phyloP scores from a whole-genome alignment of 2,113 vertebrate genomes.

The Cyprinodon tularosa region DNA sequence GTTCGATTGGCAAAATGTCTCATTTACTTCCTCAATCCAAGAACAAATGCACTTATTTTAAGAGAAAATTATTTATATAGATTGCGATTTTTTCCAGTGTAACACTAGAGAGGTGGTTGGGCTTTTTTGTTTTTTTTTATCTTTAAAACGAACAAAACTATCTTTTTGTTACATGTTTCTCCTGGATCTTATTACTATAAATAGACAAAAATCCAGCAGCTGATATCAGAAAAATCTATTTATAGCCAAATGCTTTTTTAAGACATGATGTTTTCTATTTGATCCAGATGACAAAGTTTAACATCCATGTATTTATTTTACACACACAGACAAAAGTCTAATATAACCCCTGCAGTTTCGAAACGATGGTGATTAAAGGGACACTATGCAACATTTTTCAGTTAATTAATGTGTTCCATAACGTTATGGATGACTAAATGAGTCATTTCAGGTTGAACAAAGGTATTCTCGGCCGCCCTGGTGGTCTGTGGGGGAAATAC shows the following conservation, averaged over 20 bases:
- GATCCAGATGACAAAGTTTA: neutral
- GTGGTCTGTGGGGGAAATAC: too few relatives aligned
- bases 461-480: too few relatives aligned
- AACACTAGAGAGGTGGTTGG: neutral
- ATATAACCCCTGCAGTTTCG: neutral
- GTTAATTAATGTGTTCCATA: too few relatives aligned
- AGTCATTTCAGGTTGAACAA: too few relatives aligned
- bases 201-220: slow-evolving; percentile 38
- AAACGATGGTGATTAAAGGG: too few relatives aligned
- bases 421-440: too few relatives aligned
- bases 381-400: too few relatives aligned
- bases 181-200: slow-evolving; percentile 38
- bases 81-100: too few relatives aligned
- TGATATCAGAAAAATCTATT: slow-evolving; percentile 38
- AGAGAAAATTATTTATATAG: too few relatives aligned
- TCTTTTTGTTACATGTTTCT: slow-evolving; percentile 8
- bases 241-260: slow-evolving; percentile 32
- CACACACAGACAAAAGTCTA: neutral
- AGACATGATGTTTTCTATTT: slow-evolving; percentile 1
- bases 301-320: neutral
- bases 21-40: too few relatives aligned
- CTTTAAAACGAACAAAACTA: slow-evolving; percentile 15
- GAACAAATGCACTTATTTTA: too few relatives aligned
- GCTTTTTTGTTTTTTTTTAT: neutral
- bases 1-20: too few relatives aligned